phyloP scores from a whole-genome alignment of 2,113 vertebrate species.

The Gymnogyps californianus region DNA sequence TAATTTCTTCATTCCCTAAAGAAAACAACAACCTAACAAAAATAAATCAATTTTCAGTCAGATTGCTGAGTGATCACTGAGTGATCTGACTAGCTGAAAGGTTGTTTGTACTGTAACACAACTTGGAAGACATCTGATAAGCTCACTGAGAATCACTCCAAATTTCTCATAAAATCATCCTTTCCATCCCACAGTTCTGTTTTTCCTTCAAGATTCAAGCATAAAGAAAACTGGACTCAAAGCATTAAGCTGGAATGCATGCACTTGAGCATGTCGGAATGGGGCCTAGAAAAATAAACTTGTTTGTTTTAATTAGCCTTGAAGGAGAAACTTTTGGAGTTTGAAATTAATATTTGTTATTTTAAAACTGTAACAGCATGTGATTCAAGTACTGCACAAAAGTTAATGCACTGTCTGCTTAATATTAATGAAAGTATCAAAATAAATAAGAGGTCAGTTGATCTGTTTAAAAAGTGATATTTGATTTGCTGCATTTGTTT shows the following conservation, averaged over 20 bases:
- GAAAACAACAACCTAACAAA: not conserved
- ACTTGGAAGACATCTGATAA: too few species aligned
- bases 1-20: not conserved
- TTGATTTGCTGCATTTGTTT: conserved; percentile 55
- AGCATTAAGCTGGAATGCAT: conserved; percentile 42
- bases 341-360: conserved; percentile 56
- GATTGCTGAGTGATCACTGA: not conserved
- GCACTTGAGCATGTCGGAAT: conserved; percentile 37
- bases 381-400: not conserved
- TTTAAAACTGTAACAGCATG: conserved; percentile 38
- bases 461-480: conserved; percentile 7
- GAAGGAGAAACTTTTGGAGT: conserved; percentile 41
- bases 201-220: not conserved
- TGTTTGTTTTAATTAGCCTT: conserved; percentile 57
- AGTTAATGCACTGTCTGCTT: not conserved
- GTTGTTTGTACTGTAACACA: not conserved
- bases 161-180: too few species aligned
- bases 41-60: not conserved
- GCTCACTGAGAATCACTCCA: too few species aligned
- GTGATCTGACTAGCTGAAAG: not conserved
- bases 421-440: conserved; percentile 24
- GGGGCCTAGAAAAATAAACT: conserved; percentile 57
- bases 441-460: conserved; percentile 17
- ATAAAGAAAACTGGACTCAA: conserved; percentile 20
- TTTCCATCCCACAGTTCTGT: not conserved